Evolutionary conservation across 53 echinoderm and acorn worm genomes (phyloP).

Genomic region (Arbacia lixula): DNA sequence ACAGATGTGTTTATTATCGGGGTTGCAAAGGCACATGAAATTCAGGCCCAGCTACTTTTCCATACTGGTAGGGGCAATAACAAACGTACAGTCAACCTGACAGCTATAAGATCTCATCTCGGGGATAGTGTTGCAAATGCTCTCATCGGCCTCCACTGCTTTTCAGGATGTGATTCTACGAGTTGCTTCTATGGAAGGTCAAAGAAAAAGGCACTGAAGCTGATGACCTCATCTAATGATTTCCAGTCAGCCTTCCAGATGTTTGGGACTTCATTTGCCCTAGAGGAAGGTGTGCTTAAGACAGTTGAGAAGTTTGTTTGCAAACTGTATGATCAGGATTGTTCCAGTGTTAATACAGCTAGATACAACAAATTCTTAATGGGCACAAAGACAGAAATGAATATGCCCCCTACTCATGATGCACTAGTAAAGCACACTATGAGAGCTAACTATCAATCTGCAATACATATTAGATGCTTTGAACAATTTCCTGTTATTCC

Average conservation of each 20-base stretch:
- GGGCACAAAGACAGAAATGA: slow-evolving; percentile 36
- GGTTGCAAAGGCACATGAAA: neutral
- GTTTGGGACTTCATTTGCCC: slow-evolving; percentile 10
- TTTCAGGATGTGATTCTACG: slow-evolving; percentile 2
- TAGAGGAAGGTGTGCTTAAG: neutral
- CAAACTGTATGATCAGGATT: slow-evolving; percentile 45
- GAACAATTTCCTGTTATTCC: slow-evolving; percentile 33
- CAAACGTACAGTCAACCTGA: slow-evolving; percentile 48
- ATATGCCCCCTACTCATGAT: slow-evolving; percentile 65
- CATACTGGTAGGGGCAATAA: slow-evolving; percentile 29
- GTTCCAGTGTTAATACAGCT: slow-evolving; percentile 44
- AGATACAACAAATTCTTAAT: slow-evolving; percentile 41
- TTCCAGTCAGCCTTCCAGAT: slow-evolving; percentile 4
- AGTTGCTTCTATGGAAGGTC: slow-evolving; percentile 31
- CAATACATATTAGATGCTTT: slow-evolving; percentile 51
- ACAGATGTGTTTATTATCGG: slow-evolving; percentile 62
- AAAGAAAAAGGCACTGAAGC: slow-evolving; percentile 18
- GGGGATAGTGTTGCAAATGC: slow-evolving; percentile 22
- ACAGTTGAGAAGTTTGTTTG: slow-evolving; percentile 48
- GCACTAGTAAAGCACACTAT: slow-evolving; percentile 42
- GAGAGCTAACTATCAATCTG: slow-evolving; percentile 72
- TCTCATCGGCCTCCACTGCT: slow-evolving; percentile 37
- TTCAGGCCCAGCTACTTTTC: slow-evolving; percentile 26
- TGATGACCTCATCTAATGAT: neutral
- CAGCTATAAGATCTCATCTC: slow-evolving; percentile 33